Evolutionary conservation across 1,140 invertebrate genomes (phyloP).

Genomic region (Octopus sinensis): DNA sequence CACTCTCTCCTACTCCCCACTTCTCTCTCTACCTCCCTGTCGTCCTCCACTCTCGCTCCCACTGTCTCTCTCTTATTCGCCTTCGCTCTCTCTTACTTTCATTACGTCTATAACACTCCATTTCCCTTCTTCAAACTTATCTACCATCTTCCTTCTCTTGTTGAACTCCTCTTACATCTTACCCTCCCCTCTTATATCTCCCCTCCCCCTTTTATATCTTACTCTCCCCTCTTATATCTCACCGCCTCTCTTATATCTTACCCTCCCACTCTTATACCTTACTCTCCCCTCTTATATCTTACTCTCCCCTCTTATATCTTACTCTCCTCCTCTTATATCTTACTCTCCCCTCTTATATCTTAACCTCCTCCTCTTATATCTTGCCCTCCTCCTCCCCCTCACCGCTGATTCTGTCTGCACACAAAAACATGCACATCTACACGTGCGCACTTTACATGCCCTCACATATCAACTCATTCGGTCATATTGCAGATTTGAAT

Average conservation of each 20-base stretch:
- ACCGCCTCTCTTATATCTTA: conserved; percentile 9
- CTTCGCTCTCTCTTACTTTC: not conserved
- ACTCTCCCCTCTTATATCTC: conserved; percentile 10
- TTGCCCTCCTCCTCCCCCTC: conserved; percentile 12
- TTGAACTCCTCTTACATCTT: not conserved
- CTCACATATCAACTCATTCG: too few species aligned
- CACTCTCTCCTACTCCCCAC: not conserved
- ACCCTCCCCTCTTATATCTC: not conserved
- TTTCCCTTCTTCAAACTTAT: not conserved
- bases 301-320: not conserved
- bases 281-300: not conserved
- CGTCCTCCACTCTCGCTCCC: not conserved
- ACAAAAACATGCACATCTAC: too few species aligned
- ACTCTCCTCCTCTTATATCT: not conserved
- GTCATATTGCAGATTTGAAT: too few species aligned
- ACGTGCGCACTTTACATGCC: too few species aligned
- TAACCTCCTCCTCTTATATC: not conserved
- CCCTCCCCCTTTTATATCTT: conserved; percentile 13
- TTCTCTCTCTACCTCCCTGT: conserved; percentile 12
- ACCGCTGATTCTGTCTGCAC: too few species aligned
- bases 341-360: not conserved
- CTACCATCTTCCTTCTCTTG: not conserved
- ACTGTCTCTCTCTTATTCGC: not conserved
- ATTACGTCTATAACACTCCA: not conserved
- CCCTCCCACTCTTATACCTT: conserved; percentile 1